phyloP scores from a whole-genome alignment of 1,140 invertebrate species.

The Sogatella furcifera region DNA sequence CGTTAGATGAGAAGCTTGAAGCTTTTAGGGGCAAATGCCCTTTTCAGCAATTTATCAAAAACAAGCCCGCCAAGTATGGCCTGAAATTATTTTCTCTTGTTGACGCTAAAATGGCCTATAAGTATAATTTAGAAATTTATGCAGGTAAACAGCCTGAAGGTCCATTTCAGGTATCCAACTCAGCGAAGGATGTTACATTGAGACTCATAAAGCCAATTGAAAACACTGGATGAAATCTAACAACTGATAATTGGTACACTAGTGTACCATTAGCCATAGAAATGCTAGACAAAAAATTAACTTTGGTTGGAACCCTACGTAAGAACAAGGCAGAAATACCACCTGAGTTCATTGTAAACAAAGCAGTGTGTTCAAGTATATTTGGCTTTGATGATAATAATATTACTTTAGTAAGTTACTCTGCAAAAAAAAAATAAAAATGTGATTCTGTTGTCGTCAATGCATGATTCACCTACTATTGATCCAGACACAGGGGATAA shows the following conservation, averaged over 20 bases:
- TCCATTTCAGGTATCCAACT: not conserved
- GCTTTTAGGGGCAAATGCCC: not conserved
- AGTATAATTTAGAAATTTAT: not conserved
- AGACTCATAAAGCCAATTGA: slow-evolving; percentile 17
- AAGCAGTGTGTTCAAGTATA: no score
- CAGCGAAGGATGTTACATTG: not conserved
- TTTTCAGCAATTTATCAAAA: not conserved
- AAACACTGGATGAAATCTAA: slow-evolving; percentile 27
- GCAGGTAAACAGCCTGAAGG: not conserved
- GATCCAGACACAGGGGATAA: no score
- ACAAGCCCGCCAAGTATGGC: slow-evolving; percentile 1
- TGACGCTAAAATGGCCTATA: not conserved
- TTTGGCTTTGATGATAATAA: no score
- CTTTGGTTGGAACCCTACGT: not conserved
- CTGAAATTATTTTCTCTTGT: slow-evolving; percentile 1
- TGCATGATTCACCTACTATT: no score
- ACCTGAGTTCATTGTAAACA: no score
- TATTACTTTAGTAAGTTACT: no score
- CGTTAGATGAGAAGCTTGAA: not conserved
- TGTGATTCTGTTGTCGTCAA: no score
- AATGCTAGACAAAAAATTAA: not conserved
- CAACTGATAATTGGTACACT: slow-evolving; percentile 32
- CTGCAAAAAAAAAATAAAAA: no score
- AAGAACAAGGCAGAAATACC: no score
- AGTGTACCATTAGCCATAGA: not conserved